Evolutionary conservation across 2,888 invertebrate species (phyloP).

Genomic region (Baccha elongata): DNA sequence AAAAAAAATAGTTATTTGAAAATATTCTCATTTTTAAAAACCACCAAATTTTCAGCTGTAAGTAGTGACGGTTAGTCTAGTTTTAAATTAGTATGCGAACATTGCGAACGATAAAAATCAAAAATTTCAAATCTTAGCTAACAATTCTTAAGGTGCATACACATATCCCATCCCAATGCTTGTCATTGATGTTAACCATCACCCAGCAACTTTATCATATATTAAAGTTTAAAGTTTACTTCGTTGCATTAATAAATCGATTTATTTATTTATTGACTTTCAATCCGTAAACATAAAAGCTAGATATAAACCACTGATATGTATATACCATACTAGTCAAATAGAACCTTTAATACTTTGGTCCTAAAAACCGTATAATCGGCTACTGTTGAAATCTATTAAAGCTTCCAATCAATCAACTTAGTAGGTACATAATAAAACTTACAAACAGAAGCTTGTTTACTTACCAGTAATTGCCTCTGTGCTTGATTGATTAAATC

Average conservation of each 20-base stretch:
- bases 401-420: slow-evolving; percentile 45
- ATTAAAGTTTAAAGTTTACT: slow-evolving; percentile 18
- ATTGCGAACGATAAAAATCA: too few relatives aligned
- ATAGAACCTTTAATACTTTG: slow-evolving; percentile 6
- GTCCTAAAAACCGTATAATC: slow-evolving; percentile 23
- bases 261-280: slow-evolving; percentile 13
- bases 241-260: slow-evolving; percentile 21
- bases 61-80: too few relatives aligned
- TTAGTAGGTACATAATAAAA: slow-evolving; percentile 35
- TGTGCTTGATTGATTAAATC: slow-evolving; percentile 68
- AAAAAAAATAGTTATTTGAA: too few relatives aligned
- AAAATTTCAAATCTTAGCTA: too few relatives aligned
- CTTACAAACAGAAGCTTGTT: slow-evolving; percentile 70
- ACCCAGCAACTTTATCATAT: neutral
- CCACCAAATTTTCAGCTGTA: too few relatives aligned
- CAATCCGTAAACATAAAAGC: neutral
- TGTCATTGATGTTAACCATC: too few relatives aligned
- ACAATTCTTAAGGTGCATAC: too few relatives aligned
- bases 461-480: slow-evolving; percentile 67
- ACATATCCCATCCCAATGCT: too few relatives aligned
- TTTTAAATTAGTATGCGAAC: too few relatives aligned
- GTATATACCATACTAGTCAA: neutral
- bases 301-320: slow-evolving; percentile 9
- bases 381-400: slow-evolving; percentile 43
- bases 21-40: too few relatives aligned